phyloP scores from a whole-genome alignment of 2,113 vertebrate genomes.

The Acinonyx jubatus region DNA sequence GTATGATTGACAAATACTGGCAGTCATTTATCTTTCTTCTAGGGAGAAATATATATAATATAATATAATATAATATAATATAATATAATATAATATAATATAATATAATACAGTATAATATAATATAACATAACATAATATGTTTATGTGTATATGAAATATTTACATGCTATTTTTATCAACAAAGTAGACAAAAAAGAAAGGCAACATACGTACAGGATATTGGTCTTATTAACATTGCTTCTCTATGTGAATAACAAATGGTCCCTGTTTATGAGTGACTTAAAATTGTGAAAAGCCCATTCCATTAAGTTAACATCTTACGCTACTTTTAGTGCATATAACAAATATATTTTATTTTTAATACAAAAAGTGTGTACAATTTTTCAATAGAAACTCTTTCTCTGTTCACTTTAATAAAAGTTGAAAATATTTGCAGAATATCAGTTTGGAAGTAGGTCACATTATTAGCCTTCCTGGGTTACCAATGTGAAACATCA shows the following conservation, averaged over 20 bases:
- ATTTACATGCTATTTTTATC: background rate
- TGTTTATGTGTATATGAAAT: background rate
- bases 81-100: background rate
- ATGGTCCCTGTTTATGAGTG: background rate
- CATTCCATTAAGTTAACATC: background rate
- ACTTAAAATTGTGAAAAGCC: slow-evolving; percentile 38
- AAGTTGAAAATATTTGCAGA: slow-evolving; percentile 2
- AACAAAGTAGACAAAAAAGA: background rate
- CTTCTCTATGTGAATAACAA: background rate
- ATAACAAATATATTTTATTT: background rate
- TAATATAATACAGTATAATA: background rate
- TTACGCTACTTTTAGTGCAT: background rate
- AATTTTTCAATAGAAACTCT: background rate
- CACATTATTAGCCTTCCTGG: background rate
- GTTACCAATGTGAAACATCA: background rate
- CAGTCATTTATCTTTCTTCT: background rate
- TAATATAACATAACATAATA: background rate
- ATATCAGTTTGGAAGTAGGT: background rate
- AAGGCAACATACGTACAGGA: background rate
- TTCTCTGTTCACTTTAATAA: background rate
- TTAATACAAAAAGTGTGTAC: background rate
- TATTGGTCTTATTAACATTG: background rate
- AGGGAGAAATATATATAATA: background rate
- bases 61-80: background rate
- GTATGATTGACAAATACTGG: background rate